phyloP scores from a whole-genome alignment of 1,140 invertebrate species.

The Choristoneura fumiferana region DNA sequence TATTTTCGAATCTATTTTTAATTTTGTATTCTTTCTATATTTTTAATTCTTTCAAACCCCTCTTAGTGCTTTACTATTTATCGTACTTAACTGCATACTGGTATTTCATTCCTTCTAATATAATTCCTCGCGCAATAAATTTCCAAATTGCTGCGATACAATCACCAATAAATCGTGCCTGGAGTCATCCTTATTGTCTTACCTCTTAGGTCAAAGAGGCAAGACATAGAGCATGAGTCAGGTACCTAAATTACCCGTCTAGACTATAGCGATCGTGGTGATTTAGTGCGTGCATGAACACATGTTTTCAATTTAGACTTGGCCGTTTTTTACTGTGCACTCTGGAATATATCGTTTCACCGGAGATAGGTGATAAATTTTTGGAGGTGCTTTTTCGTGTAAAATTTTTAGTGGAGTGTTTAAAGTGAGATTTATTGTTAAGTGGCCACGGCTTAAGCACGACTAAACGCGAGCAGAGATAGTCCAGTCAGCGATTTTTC shows the following conservation, averaged over 20 bases:
- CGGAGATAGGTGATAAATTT: conserved; percentile 18
- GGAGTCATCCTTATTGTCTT: conserved; percentile 19
- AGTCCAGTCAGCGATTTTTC: no score
- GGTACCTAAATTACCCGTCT: conserved; percentile 51
- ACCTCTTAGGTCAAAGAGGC: conserved; percentile 20
- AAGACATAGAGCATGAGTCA: conserved; percentile 38
- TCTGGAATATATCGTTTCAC: neutral
- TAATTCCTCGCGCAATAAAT: neutral
- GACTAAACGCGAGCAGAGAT: no score
- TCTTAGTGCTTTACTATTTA: no score
- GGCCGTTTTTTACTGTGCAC: conserved; percentile 14
- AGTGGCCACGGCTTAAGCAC: no score
- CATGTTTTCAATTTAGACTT: conserved; percentile 42
- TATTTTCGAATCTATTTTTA: no score
- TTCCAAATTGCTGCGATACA: neutral
- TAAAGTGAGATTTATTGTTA: conserved; percentile 1
- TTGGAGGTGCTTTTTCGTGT: conserved; percentile 1
- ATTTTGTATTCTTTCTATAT: no score
- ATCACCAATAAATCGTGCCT: conserved; percentile 7
- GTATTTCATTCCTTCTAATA: neutral
- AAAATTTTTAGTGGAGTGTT: neutral
- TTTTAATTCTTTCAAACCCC: no score
- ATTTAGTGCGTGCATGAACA: conserved; percentile 43
- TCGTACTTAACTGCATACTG: no score
- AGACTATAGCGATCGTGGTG: conserved; percentile 37